These are phyloP conservation scores for Wiebesia pumilae DNA, from an alignment of 1,140 invertebrate genomes.

Conservation along the genomic window DNA sequence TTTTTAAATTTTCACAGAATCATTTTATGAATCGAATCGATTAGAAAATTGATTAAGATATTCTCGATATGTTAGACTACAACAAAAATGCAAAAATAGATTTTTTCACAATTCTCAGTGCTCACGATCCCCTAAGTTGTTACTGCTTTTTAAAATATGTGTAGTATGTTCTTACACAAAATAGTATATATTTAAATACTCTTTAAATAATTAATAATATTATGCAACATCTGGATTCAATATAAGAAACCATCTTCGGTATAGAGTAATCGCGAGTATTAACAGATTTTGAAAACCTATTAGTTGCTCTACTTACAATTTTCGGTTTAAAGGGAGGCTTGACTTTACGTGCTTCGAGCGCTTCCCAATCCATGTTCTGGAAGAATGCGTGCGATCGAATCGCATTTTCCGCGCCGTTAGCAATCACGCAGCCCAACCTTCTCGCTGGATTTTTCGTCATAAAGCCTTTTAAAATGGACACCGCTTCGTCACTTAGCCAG, in stretches of 20 bases:
- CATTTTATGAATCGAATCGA: too few relatives aligned
- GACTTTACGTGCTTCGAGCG: constrained; percentile 91
- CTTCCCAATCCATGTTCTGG: constrained; percentile 95
- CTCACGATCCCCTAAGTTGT: too few relatives aligned
- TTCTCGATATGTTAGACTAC: too few relatives aligned
- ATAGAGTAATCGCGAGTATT: not conserved
- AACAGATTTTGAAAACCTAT: not conserved
- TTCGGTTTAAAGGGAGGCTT: constrained; percentile 98
- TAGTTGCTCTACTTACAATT: constrained; percentile 85
- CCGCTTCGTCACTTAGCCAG: constrained; percentile 97
- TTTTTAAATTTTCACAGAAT: too few relatives aligned
- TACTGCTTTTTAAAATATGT: too few relatives aligned
- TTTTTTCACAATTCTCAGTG: too few relatives aligned
- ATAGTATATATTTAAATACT: too few relatives aligned
- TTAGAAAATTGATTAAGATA: too few relatives aligned
- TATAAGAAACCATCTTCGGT: not conserved
- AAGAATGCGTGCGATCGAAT: constrained; percentile 97
- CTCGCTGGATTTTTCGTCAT: constrained; percentile 98
- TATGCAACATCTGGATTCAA: not conserved
- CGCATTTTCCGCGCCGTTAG: constrained; percentile 86
- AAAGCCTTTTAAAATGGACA: constrained; percentile 98
- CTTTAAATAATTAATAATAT: too few relatives aligned
- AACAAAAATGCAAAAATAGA: too few relatives aligned
- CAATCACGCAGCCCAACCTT: constrained; percentile 90
- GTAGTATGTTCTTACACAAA: too few relatives aligned